These are phyloP conservation scores for Eubasilissa splendida DNA, from an alignment of 2,888 invertebrate genomes.

Conservation along the genomic window DNA sequence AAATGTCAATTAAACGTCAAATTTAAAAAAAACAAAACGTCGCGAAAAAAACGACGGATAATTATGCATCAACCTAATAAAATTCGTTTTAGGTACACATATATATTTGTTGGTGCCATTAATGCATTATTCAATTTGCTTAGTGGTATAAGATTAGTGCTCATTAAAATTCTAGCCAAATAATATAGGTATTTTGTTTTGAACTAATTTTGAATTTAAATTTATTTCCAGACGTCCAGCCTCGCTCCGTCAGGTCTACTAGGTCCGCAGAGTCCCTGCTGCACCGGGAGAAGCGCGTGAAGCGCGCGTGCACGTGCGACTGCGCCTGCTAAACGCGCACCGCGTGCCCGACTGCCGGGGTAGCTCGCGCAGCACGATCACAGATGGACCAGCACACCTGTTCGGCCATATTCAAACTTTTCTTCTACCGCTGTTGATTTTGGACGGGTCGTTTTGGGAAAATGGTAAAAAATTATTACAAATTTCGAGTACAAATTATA, in stretches of 20 bases:
- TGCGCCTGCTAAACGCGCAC: constrained; percentile 71
- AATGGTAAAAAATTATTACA: constrained; percentile 10
- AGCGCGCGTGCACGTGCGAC: constrained; percentile 81
- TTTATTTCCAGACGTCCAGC: constrained; percentile 81
- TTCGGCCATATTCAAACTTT: constrained; percentile 9
- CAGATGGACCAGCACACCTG: background rate
- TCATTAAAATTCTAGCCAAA: background rate
- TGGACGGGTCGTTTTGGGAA: background rate
- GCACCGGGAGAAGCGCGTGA: constrained; percentile 77
- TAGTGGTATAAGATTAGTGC: background rate
- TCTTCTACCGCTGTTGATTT: background rate
- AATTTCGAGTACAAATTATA: constrained; percentile 26
- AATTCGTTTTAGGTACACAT: too few relatives aligned
- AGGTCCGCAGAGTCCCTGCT: constrained; percentile 75
- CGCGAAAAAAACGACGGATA: too few relatives aligned
- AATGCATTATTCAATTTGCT: too few relatives aligned
- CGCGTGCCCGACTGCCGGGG: background rate
- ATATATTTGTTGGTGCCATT: too few relatives aligned
- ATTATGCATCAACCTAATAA: too few relatives aligned
- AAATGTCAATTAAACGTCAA: too few relatives aligned
- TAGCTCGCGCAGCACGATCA: constrained; percentile 1
- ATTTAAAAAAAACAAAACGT: too few relatives aligned
- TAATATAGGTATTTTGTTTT: background rate
- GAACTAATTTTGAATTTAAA: too few relatives aligned
- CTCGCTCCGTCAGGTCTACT: constrained; percentile 77